phyloP scores from a whole-genome alignment of 2,888 invertebrate genomes.

The Athrips mouffetella region DNA sequence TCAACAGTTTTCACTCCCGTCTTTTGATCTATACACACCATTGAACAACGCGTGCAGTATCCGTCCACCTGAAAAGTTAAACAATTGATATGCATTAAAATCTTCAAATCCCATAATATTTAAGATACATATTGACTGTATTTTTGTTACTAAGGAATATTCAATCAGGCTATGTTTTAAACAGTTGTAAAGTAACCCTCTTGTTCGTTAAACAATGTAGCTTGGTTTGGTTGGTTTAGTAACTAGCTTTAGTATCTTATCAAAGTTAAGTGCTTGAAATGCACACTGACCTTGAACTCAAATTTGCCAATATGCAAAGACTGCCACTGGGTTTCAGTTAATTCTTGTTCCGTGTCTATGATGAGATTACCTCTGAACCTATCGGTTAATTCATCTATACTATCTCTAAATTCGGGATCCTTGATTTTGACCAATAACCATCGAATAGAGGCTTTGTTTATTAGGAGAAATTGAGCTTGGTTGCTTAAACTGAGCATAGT shows the following conservation, averaged over 20 bases:
- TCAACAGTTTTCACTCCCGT: conserved; percentile 89
- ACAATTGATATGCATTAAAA: conserved; percentile 8
- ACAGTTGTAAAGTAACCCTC: too few species aligned
- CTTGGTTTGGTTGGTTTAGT: too few species aligned
- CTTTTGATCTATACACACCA: conserved; percentile 95
- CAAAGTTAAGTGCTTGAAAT: too few species aligned
- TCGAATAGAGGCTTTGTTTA: conserved; percentile 87
- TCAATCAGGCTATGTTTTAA: too few species aligned
- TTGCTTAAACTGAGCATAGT: conserved; percentile 82
- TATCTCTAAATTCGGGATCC: conserved; percentile 69
- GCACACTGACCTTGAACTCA: conserved; percentile 80
- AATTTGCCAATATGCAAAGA: conserved; percentile 81
- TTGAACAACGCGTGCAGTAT: conserved; percentile 93
- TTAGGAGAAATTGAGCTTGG: conserved; percentile 90
- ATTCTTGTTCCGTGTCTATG: conserved; percentile 83
- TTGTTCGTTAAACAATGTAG: too few species aligned
- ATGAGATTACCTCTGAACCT: conserved; percentile 96
- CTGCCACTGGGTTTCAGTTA: conserved; percentile 87
- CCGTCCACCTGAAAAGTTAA: conserved; percentile 81
- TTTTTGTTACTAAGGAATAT: too few species aligned
- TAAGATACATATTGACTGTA: too few species aligned
- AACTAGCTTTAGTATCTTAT: too few species aligned
- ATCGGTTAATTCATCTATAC: conserved; percentile 80
- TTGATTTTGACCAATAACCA: conserved; percentile 82
- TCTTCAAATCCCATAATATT: not conserved